A percentile compares a stretch with the other conserved stretches of the same genome.
phyloP scores from a whole-genome alignment of 2,113 vertebrate species.

The Vombatus ursinus region DNA sequence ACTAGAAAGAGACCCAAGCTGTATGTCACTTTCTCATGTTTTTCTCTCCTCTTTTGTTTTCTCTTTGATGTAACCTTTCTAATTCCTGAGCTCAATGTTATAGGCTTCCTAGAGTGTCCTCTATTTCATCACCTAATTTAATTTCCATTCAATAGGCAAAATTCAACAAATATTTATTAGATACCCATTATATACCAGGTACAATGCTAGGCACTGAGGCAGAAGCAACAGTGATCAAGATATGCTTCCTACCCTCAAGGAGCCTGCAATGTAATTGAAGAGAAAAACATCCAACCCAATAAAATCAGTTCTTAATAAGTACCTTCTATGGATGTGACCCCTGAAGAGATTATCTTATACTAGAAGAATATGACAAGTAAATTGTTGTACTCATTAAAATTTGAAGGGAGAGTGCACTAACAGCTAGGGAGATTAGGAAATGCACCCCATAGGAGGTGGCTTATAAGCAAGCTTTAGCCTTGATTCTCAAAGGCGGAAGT shows the following conservation, averaged over 20 bases:
- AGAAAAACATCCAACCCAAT: not conserved
- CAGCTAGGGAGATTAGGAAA: not conserved
- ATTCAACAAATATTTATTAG: not conserved
- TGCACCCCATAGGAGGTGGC: not conserved
- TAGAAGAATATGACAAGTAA: not conserved
- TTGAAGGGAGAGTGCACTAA: not conserved
- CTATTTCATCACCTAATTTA: not conserved
- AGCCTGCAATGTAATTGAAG: not conserved
- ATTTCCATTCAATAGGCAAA: not conserved
- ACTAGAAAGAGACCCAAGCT: not conserved
- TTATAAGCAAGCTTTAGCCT: not conserved
- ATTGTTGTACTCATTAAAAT: not conserved
- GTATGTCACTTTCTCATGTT: not conserved
- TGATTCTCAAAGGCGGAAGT: not conserved
- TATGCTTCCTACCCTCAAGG: not conserved
- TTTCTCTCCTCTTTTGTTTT: not conserved
- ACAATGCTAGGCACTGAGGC: not conserved
- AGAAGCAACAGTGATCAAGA: not conserved
- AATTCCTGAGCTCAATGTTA: not conserved
- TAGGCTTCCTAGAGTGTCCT: not conserved
- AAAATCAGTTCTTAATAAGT: not conserved
- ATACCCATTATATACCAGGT: not conserved
- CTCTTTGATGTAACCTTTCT: not conserved
- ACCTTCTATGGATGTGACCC: not conserved
- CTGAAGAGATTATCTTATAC: not conserved